Evolutionary conservation across 2,113 vertebrate genomes (phyloP).

Genomic region (Oreochromis spilurus): DNA sequence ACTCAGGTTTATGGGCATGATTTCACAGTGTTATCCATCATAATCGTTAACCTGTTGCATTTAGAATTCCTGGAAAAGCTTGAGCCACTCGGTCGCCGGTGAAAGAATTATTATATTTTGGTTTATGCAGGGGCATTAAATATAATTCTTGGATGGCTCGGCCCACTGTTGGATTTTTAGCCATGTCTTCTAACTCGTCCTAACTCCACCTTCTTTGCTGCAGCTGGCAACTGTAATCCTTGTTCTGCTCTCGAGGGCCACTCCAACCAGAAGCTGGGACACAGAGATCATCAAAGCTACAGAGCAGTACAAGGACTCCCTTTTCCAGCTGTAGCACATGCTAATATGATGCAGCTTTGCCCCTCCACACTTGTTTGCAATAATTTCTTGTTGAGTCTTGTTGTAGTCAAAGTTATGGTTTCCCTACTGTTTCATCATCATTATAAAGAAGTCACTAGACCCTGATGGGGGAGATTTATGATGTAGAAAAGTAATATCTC

Average conservation of each 20-base stretch:
- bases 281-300: neutral
- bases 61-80: neutral
- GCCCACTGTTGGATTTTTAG: neutral
- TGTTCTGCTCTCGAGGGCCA: neutral
- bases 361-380: neutral
- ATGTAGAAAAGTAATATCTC: neutral
- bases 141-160: neutral
- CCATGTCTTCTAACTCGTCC: neutral
- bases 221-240: neutral
- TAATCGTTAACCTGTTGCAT: neutral
- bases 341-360: neutral
- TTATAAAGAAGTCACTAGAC: neutral
- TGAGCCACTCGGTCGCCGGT: neutral
- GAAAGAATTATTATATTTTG: neutral
- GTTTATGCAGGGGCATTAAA: neutral
- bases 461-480: slow-evolving; percentile 20
- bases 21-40: neutral
- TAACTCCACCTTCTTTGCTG: neutral
- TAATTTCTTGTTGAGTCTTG: neutral
- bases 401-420: neutral
- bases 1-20: neutral
- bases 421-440: slow-evolving; percentile 2
- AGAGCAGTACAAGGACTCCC: neutral
- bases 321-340: neutral
- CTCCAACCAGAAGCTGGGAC: neutral